Percentiles rank a stretch among this genome's conserved stretches.
These are phyloP conservation scores for Drosophila lacicola DNA, from an alignment of 2,888 invertebrate species.

Conservation along the genomic window DNA sequence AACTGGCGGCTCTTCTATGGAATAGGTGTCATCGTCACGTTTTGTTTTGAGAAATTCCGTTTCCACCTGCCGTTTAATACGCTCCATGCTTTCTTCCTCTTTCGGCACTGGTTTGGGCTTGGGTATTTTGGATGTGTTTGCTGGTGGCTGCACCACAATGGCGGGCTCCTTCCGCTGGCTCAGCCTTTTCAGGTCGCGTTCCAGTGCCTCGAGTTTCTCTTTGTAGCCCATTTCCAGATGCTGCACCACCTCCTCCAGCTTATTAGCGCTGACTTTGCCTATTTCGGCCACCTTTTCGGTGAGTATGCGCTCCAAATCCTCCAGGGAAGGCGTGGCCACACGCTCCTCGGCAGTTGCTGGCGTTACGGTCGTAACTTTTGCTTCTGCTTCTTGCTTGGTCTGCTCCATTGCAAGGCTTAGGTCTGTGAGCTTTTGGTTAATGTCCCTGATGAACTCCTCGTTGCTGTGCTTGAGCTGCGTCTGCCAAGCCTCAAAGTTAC, in stretches of 20 bases:
- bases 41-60: constrained; percentile 58
- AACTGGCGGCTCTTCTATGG: constrained; percentile 56
- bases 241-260: constrained; percentile 72
- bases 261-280: constrained; percentile 68
- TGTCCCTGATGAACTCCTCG: constrained; percentile 68
- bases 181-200: constrained; percentile 66
- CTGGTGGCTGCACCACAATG: neutral
- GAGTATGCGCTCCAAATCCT: constrained; percentile 74
- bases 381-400: constrained; percentile 31
- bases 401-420: constrained; percentile 64
- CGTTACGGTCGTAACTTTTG: constrained; percentile 3
- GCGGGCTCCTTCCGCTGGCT: constrained; percentile 18
- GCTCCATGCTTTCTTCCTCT: constrained; percentile 46
- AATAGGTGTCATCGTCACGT: constrained; percentile 67
- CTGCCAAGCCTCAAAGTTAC: constrained; percentile 75
- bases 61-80: constrained; percentile 63
- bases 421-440: constrained; percentile 72
- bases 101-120: constrained; percentile 60
- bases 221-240: constrained; percentile 77
- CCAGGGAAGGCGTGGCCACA: constrained; percentile 60
- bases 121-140: constrained; percentile 59
- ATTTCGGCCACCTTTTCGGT: constrained; percentile 79
- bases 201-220: constrained; percentile 71
- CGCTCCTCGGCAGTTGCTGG: constrained; percentile 38
- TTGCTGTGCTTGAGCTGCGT: constrained; percentile 67